Conservation (phyloP, 2,888 invertebrate genomes). For the Malthinus flaveolus region DNA sequence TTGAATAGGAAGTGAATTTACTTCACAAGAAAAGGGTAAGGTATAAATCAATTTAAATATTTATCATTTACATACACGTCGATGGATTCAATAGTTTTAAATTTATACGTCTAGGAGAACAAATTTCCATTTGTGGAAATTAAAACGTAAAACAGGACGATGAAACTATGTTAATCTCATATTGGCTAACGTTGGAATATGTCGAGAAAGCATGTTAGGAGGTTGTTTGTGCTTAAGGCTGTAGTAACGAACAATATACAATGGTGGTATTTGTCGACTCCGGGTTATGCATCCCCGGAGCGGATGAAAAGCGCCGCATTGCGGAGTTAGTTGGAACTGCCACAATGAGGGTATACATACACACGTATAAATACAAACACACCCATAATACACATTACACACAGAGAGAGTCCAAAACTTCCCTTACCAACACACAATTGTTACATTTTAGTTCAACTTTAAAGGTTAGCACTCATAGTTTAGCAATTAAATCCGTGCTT, state of each 20-base stretch:
- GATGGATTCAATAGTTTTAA: not conserved
- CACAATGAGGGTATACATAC: conserved; percentile 19
- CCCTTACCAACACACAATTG: conserved; percentile 20
- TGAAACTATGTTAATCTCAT: conserved; percentile 33
- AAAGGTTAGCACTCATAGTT: conserved; percentile 23
- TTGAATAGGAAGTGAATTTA: conserved; percentile 6
- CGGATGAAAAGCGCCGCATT: conserved; percentile 32
- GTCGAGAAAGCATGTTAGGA: conserved; percentile 32
- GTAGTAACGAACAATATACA: conserved; percentile 33
- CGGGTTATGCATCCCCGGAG: conserved; percentile 26
- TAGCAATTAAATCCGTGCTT: conserved; percentile 25
- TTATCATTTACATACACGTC: conserved; percentile 20
- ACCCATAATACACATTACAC: too few species aligned
- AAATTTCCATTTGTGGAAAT: not conserved
- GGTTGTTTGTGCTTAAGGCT: conserved; percentile 33
- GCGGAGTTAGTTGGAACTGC: conserved; percentile 30
- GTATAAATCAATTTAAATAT: conserved; percentile 21
- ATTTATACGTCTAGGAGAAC: not conserved
- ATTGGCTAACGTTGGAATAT: conserved; percentile 34
- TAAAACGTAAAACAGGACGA: not conserved
- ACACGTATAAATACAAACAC: too few species aligned
- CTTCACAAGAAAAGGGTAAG: conserved; percentile 14
- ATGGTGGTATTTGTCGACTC: conserved; percentile 33
- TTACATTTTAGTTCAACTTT: conserved; percentile 25
- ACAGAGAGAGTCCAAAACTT: conserved; percentile 14